phyloP scores from a whole-genome alignment of 2,797 vertebrate species.

The Thalassophryne amazonica region DNA sequence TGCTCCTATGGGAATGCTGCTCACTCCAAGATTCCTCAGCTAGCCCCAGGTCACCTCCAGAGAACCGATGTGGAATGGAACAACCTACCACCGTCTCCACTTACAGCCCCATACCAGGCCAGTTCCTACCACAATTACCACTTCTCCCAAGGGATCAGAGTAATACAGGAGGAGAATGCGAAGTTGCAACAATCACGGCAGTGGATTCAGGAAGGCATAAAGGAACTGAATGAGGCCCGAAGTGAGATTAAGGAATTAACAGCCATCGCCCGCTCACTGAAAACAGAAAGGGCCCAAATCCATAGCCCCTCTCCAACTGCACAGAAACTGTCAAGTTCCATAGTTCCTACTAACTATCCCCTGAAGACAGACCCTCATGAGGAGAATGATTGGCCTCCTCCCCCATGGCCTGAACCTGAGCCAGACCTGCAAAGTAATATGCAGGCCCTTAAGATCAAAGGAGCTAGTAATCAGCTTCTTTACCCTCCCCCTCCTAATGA shows the following conservation, averaged over 20 bases:
- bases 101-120: not conserved
- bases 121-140: not conserved
- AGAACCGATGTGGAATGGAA: not conserved
- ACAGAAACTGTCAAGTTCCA: too few species aligned
- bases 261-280: not conserved
- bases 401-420: not conserved
- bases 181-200: not conserved
- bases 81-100: not conserved
- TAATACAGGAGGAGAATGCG: not conserved
- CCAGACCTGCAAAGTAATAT: not conserved
- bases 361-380: not conserved
- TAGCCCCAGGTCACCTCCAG: not conserved
- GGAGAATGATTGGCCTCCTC: not conserved
- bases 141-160: not conserved
- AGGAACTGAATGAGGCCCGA: not conserved
- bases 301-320: not conserved
- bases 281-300: not conserved
- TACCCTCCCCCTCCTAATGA: not conserved
- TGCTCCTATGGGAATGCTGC: not conserved
- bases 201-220: not conserved
- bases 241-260: not conserved
- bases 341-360: not conserved
- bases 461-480: not conserved
- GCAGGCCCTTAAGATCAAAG: not conserved
- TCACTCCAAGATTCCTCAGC: not conserved